Percentiles rank a stretch among this genome's conserved stretches.
Evolutionary conservation across 2,113 vertebrate species (phyloP).

Genomic region (Cygnus atratus): DNA sequence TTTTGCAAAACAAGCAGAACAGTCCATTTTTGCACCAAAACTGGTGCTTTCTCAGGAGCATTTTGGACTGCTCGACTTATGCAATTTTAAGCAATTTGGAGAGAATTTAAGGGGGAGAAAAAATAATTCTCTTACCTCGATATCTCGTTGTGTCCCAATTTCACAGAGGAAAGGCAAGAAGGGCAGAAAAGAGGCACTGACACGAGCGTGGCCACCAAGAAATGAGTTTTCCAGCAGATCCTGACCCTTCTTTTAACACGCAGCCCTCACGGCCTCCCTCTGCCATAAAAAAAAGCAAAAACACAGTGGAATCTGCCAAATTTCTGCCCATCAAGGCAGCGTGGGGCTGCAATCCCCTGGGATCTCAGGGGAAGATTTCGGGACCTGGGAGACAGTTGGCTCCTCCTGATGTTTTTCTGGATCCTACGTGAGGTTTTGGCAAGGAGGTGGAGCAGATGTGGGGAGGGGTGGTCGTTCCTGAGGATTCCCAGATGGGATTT

Average conservation of each 20-base stretch:
- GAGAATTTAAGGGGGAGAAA: neutral
- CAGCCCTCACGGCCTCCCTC: neutral
- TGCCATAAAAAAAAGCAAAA: neutral
- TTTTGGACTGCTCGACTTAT: neutral
- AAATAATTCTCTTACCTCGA: neutral
- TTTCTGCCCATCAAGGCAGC: neutral
- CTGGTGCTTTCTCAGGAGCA: rapidly evolving
- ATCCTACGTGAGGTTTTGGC: neutral
- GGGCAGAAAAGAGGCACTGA: neutral
- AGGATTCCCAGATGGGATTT: neutral
- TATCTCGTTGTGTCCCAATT: neutral
- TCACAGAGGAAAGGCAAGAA: neutral
- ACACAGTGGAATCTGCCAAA: neutral
- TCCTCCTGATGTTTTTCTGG: neutral
- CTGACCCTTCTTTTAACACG: neutral
- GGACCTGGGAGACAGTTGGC: neutral
- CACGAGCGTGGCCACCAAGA: neutral
- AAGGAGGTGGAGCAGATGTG: neutral
- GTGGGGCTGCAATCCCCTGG: rapidly evolving
- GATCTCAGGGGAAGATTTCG: rapidly evolving
- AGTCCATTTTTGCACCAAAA: neutral
- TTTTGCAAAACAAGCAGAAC: no score
- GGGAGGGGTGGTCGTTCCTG: neutral
- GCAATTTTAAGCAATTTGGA: neutral
- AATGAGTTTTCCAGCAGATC: neutral